Conservation (phyloP, 2,888 invertebrate genomes). For the Agrotis clavis region DNA sequence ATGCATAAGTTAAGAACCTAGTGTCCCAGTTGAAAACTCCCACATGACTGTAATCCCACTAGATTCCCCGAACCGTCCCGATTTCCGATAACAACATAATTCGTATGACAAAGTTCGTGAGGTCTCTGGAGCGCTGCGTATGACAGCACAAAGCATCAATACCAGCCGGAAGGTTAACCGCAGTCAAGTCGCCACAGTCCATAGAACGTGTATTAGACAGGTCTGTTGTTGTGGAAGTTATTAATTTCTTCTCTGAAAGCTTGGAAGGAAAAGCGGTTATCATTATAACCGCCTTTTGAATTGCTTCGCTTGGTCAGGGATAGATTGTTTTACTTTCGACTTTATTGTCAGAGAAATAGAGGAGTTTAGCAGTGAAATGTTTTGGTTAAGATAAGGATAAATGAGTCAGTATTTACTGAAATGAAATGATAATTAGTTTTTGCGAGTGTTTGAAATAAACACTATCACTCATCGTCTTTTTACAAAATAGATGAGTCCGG, state of each 20-base stretch:
- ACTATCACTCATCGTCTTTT: no score
- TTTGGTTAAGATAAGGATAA: no score
- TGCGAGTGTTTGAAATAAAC: no score
- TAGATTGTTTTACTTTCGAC: not conserved
- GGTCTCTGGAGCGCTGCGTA: conserved; percentile 31
- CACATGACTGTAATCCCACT: not conserved
- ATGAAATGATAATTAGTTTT: no score
- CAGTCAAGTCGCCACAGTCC: conserved; percentile 40
- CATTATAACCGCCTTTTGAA: not conserved
- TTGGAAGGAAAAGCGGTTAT: not conserved
- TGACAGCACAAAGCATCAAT: conserved; percentile 61
- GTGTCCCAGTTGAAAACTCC: not conserved
- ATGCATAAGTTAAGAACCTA: not conserved
- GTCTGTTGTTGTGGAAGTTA: conserved; percentile 1
- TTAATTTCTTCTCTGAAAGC: not conserved
- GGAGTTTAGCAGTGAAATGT: no score
- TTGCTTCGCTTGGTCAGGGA: not conserved
- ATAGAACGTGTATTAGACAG: not conserved
- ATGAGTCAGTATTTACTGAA: no score
- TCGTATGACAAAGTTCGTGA: conserved; percentile 38
- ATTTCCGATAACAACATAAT: conserved; percentile 34
- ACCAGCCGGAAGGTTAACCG: conserved; percentile 58
- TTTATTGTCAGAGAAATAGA: no score
- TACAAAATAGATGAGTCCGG: no score
- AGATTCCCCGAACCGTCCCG: not conserved